These are phyloP conservation scores for Carassius carassius DNA, from an alignment of 2,113 vertebrate genomes.

Conservation along the genomic window DNA sequence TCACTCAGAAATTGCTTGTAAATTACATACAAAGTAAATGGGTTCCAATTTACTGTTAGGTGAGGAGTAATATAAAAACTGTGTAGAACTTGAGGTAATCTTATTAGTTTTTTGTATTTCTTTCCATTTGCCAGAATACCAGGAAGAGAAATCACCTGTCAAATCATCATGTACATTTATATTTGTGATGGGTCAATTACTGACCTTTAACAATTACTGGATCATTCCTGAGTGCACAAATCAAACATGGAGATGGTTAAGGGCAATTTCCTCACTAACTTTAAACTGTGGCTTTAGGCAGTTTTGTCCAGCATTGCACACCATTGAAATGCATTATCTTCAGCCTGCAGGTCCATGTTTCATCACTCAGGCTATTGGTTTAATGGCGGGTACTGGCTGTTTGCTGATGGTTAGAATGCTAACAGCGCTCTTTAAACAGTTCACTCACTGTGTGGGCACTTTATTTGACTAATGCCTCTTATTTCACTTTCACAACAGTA, in stretches of 20 bases:
- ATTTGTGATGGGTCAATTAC: constrained; percentile 7
- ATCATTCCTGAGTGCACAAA: neutral
- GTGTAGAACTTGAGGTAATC: neutral
- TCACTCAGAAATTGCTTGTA: too few relatives aligned
- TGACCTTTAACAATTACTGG: constrained; percentile 19
- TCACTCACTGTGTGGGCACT: constrained; percentile 46
- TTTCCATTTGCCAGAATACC: neutral
- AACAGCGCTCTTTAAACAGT: constrained; percentile 43
- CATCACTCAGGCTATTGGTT: constrained; percentile 30
- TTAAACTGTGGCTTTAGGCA: constrained; percentile 24
- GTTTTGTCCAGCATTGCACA: constrained; percentile 3
- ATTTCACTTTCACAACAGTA: constrained; percentile 56
- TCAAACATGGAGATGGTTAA: constrained; percentile 24
- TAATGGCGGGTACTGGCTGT: constrained; percentile 51
- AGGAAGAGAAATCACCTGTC: constrained; percentile 19
- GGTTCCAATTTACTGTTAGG: too few relatives aligned
- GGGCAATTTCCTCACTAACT: constrained; percentile 15
- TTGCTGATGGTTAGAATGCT: constrained; percentile 47
- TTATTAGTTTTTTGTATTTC: neutral
- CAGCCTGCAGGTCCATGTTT: constrained; percentile 28
- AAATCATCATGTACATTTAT: constrained; percentile 12
- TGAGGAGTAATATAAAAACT: neutral
- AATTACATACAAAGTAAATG: too few relatives aligned
- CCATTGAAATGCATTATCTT: constrained; percentile 40
- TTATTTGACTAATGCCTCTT: constrained; percentile 57